phyloP scores from a whole-genome alignment of 2,113 vertebrate genomes.

The Takifugu flavidus region DNA sequence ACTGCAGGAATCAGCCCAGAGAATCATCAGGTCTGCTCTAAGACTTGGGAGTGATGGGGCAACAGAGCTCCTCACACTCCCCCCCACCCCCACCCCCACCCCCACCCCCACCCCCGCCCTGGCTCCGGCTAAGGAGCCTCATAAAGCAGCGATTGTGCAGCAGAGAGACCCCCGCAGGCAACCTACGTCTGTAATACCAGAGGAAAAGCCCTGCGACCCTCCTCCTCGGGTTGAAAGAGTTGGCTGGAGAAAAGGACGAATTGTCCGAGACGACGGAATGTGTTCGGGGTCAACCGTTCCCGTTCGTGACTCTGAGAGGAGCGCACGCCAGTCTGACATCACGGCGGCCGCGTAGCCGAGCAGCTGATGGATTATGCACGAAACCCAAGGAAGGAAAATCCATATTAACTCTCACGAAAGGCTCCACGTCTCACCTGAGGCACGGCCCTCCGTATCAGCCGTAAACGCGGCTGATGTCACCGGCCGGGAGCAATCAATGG shows the following conservation, averaged over 20 bases:
- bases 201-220: slow-evolving; percentile 47
- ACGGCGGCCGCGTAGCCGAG: slow-evolving; percentile 21
- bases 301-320: slow-evolving; percentile 34
- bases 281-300: slow-evolving; percentile 39
- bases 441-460: slow-evolving; percentile 35
- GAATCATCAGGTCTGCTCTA: too few relatives aligned
- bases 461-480: not conserved
- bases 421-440: slow-evolving; percentile 16
- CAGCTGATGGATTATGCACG: slow-evolving; percentile 48
- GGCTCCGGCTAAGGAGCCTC: slow-evolving; percentile 35
- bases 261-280: slow-evolving; percentile 39
- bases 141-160: slow-evolving; percentile 56
- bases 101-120: slow-evolving; percentile 25
- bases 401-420: slow-evolving; percentile 47
- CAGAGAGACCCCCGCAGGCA: slow-evolving; percentile 43
- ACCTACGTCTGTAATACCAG: slow-evolving; percentile 49
- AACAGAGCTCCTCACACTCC: slow-evolving; percentile 45
- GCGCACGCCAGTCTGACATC: slow-evolving; percentile 34
- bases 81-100: slow-evolving; percentile 18
- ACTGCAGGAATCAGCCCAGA: too few relatives aligned
- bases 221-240: slow-evolving; percentile 44
- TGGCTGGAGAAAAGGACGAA: slow-evolving; percentile 45
- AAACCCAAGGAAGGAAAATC: slow-evolving; percentile 31
- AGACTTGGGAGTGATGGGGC: slow-evolving; percentile 18
- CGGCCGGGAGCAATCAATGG: not conserved